Evolutionary conservation across 2,888 invertebrate genomes (phyloP), one percentile per base, ranked within the genome.

Genomic region (Diploptera punctata): DNA sequence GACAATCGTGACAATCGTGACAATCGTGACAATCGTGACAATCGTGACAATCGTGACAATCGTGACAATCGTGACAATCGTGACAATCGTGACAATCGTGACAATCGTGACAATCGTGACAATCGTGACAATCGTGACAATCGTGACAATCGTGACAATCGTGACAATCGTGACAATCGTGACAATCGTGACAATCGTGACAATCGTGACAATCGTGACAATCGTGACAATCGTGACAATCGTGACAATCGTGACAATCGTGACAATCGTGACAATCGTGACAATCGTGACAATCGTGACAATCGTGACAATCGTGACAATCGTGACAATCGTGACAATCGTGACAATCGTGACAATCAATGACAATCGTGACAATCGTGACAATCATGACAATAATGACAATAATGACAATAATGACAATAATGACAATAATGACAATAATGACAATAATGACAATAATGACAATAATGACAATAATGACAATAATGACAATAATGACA

Each of bases 361-460:
- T n/a, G n/a, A n/a, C n/a, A 54, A 54, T 13, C 13, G 4, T 21
- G 7, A 2, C 18, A 54, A 54, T 54, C 1, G 2, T 54, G 18
- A 54, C 18, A 54, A 54, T 54, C 13, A 54, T 54, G 18, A 54
- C 18, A 54, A 54, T 54, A 54, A 54, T 54, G 18, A 54, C 18
- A 54, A 54, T 54, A 54, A 54, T 54, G 18, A 54, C 18, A 54
- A 54, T 54, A 54, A 54, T 54, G 18, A 54, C 18, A 54, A 54
- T 54, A 54, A 54, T 54, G 18, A 54, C 18, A 18, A 54, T 54
- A 19, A 3, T 19, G 1, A 54, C 1, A 3, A 54, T 54, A 54
- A 18, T 54, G 19, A 19, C 2, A 54, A 43, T 43, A 43, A 43
- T 43, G 13, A 43, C 13, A 43, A 43, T 43, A 43, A 43, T 43